Evolutionary conservation across 2,888 invertebrate species (phyloP).

Genomic region (Nasonovia ribisnigri): DNA sequence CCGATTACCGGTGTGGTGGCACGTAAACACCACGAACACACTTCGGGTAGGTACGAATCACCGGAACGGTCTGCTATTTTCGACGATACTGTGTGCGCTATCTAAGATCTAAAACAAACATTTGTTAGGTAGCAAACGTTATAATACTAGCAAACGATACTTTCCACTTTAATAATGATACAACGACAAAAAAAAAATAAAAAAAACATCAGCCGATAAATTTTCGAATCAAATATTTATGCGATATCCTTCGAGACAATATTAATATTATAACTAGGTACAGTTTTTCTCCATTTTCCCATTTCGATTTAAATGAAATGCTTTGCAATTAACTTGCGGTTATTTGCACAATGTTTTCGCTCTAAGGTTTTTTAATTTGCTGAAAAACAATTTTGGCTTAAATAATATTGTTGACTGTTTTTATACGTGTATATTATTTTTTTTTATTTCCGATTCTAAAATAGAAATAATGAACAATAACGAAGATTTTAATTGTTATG

Average conservation of each 20-base stretch:
- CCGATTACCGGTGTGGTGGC: neutral
- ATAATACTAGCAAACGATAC: neutral
- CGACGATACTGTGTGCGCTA: neutral
- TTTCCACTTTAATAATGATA: neutral
- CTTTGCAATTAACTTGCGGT: neutral
- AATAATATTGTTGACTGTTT: neutral
- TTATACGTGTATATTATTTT: neutral
- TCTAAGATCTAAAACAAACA: neutral
- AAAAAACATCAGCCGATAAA: neutral
- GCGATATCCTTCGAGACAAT: neutral
- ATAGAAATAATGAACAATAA: neutral
- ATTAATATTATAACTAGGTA: neutral
- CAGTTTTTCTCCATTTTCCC: neutral
- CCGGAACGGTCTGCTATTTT: neutral
- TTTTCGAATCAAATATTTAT: neutral
- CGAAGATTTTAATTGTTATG: neutral
- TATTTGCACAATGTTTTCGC: neutral
- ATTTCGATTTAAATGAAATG: neutral
- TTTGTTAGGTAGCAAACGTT: neutral
- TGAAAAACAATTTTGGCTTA: neutral
- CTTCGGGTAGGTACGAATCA: neutral
- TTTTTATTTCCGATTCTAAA: neutral
- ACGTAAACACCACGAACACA: neutral
- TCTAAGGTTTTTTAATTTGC: neutral
- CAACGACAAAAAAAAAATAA: neutral